A percentile compares a stretch with the other conserved stretches of the same genome.
Evolutionary conservation across 2,888 invertebrate species (phyloP).

Genomic region (Rhagium mordax): DNA sequence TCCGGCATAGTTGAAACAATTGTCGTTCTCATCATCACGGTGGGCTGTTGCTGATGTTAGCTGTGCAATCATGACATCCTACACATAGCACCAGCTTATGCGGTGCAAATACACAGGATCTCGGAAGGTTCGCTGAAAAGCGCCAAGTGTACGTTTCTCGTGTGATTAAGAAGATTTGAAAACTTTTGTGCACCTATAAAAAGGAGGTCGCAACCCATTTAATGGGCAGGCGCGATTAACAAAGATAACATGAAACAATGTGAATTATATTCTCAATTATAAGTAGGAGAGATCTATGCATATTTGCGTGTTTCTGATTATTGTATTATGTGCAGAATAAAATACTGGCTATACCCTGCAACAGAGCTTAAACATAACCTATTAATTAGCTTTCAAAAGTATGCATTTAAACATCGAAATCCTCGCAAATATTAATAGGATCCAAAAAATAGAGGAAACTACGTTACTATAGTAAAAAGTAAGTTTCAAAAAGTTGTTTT

Average conservation of each 20-base stretch:
- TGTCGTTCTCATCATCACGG: constrained; percentile 17
- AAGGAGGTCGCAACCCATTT: neutral
- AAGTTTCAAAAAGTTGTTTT: too few species aligned
- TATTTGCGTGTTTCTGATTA: too few species aligned
- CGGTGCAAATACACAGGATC: constrained; percentile 15
- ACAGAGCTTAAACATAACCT: too few species aligned
- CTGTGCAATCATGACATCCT: neutral
- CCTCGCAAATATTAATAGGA: too few species aligned
- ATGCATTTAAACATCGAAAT: too few species aligned
- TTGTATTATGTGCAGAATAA: too few species aligned
- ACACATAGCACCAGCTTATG: neutral
- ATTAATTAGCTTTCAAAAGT: too few species aligned
- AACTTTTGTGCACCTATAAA: neutral
- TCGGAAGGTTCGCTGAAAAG: constrained; percentile 5
- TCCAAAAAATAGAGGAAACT: too few species aligned
- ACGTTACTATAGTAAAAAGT: too few species aligned
- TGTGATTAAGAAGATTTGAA: constrained; percentile 4
- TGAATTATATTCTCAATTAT: neutral
- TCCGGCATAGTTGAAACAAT: constrained; percentile 16
- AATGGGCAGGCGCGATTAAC: neutral
- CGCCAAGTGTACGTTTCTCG: constrained; percentile 1
- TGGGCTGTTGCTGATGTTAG: constrained; percentile 5
- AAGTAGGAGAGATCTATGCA: too few species aligned
- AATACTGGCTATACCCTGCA: too few species aligned
- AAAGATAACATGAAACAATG: neutral